A percentile compares a stretch with the other conserved stretches of the same genome.
Evolutionary conservation across 2,797 vertebrate species (phyloP).

Genomic region (Enteromius anoplus): DNA sequence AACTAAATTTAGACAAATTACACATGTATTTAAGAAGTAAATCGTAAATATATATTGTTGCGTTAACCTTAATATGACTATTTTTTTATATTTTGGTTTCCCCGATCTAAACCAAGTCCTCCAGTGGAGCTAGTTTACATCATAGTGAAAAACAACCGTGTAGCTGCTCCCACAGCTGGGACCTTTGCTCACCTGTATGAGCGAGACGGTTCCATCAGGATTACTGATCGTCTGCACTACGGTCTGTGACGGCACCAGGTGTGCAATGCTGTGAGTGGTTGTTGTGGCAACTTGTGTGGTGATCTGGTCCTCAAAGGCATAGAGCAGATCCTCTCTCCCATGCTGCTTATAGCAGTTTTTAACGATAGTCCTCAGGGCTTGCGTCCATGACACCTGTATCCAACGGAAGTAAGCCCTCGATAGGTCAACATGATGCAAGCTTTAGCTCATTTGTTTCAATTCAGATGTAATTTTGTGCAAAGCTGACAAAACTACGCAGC

Average conservation of each 20-base stretch:
- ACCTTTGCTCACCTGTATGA: conserved; percentile 87
- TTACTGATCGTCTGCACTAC: conserved; percentile 99
- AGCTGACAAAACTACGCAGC: neutral
- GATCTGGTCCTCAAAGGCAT: conserved; percentile 95
- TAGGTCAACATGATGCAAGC: conserved; percentile 27
- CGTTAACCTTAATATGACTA: neutral
- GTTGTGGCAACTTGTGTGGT: conserved; percentile 81
- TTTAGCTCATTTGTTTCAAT: neutral
- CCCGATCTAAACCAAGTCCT: neutral
- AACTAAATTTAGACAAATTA: neutral
- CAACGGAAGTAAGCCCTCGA: neutral
- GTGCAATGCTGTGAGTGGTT: conserved; percentile 90
- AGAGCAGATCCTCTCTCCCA: conserved; percentile 93
- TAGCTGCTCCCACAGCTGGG: conserved; percentile 18
- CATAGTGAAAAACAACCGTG: conserved; percentile 6
- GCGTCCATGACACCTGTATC: conserved; percentile 95
- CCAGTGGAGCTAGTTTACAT: neutral
- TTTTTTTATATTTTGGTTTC: neutral
- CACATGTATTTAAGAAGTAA: neutral
- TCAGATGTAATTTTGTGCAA: neutral
- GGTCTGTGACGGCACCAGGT: conserved; percentile 94
- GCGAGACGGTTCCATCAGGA: conserved; percentile 95
- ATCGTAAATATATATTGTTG: neutral
- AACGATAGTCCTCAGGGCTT: conserved; percentile 93
- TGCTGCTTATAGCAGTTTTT: conserved; percentile 99